These are phyloP conservation scores for Gallinago paraguaiae DNA, from an alignment of 2,113 vertebrate species.

Conservation along the genomic window DNA sequence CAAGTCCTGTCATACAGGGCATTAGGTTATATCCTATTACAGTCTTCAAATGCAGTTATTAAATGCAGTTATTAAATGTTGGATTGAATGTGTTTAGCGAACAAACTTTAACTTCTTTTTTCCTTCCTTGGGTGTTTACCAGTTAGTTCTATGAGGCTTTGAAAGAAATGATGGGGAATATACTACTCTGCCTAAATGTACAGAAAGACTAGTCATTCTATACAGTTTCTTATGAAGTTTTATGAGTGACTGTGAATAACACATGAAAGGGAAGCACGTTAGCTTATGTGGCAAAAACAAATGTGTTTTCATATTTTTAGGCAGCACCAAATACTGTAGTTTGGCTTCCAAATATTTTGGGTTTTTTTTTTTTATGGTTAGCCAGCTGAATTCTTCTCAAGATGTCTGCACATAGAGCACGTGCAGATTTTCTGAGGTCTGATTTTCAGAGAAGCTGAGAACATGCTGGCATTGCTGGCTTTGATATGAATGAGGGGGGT, in stretches of 20 bases:
- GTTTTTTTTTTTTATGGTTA: not conserved
- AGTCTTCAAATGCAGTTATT: not conserved
- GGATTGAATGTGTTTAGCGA: not conserved
- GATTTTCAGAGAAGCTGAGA: not conserved
- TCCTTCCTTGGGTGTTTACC: not conserved
- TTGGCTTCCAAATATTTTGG: not conserved
- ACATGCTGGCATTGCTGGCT: not conserved
- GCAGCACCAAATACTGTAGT: not conserved
- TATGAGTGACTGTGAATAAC: not conserved
- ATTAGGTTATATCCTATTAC: not conserved
- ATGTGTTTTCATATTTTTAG: not conserved
- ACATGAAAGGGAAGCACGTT: not conserved
- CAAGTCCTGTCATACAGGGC: not conserved
- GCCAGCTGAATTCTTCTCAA: not conserved
- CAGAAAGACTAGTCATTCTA: not conserved
- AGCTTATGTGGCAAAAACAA: not conserved
- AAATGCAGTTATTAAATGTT: not conserved
- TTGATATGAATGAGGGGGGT: not conserved
- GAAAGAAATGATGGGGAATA: not conserved
- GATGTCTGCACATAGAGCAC: not conserved
- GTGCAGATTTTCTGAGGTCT: not conserved
- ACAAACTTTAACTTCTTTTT: not conserved
- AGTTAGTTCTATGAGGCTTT: not conserved
- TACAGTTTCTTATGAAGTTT: not conserved
- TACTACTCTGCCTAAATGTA: accelerated